Evolutionary conservation across 2,797 vertebrate genomes (phyloP), one percentile per base, ranked within the genome.

Genomic region (Steatocranus sp.): DNA sequence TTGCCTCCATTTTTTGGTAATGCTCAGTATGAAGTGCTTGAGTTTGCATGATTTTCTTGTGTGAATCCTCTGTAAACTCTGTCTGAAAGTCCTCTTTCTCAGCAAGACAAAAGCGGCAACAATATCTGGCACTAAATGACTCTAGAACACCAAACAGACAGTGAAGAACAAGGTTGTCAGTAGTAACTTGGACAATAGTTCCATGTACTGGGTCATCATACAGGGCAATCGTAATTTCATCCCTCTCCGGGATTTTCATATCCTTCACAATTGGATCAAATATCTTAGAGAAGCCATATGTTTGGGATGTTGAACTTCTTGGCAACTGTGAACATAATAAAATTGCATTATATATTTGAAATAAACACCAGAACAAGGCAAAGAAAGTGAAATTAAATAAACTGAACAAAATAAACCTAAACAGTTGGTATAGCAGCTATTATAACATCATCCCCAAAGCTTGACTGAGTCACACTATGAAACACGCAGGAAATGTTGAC

Each of bases 71-170:
- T 46, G 9, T 50, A 7, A 83, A 90, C 25, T 78, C 78, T 61
- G 82, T 83, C 38, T 83, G 75, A 86, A 86, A 86, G 48, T 82
- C 78, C n/a, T 85, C 54, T 70, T 84, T 86, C 63, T 85, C 80
- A 48, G 58, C 38, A 32, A 81, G 75, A 70, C 80, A 85, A 56
- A 88, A 83, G 58, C 14, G 5, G 27, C 80, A 89, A 58, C 76
- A 89, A 80, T 85, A 82, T 70, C 79, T 84, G 49, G 78, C 86
- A 83, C 80, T 86, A 15, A 91, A 88, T 51, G 86, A 88, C 6
- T 43, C 51, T 89, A 83, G 68, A 17, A 86, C 84, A 46, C 86
- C 79, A 88, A 91, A 85, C 9, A 89, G 53, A 75, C 76, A 7
- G 9, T 91, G 79, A n/a, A 88, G n/a, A 32, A 83, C 56, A 56